Evolutionary conservation across 1,140 invertebrate species (phyloP).

Genomic region (Eriocheir sinensis): DNA sequence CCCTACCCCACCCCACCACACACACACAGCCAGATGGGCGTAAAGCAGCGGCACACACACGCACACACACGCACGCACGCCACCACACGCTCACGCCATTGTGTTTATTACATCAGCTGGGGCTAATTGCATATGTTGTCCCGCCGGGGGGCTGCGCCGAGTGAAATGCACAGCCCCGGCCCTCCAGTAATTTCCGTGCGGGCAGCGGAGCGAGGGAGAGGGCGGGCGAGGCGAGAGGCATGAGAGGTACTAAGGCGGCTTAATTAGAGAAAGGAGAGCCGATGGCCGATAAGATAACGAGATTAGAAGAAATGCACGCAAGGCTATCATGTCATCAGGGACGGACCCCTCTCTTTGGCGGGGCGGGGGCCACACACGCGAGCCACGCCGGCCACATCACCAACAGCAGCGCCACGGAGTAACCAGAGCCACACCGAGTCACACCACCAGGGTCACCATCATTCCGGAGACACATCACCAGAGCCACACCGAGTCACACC

Average conservation of each 20-base stretch:
- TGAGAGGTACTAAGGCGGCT: conserved; percentile 11
- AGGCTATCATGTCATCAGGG: neutral
- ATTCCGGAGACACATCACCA: too few species aligned
- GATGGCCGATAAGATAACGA: conserved; percentile 15
- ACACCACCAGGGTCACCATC: too few species aligned
- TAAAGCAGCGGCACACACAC: neutral
- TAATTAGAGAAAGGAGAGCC: conserved; percentile 11
- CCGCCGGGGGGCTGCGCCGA: neutral
- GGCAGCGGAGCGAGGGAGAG: neutral
- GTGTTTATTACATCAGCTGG: conserved; percentile 22
- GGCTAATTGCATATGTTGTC: conserved; percentile 14
- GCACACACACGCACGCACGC: conserved; percentile 3
- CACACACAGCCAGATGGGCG: neutral
- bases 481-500: too few species aligned
- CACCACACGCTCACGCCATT: neutral
- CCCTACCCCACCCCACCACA: neutral
- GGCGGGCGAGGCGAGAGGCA: too few species aligned
- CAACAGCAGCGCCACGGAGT: too few species aligned
- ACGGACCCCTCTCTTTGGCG: neutral
- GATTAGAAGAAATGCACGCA: neutral
- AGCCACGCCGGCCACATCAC: too few species aligned
- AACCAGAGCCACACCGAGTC: too few species aligned
- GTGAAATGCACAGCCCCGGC: neutral
- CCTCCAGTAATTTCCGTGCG: neutral
- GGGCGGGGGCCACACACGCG: neutral